Percentiles rank a stretch among this genome's conserved stretches.
phyloP scores from a whole-genome alignment of 2,888 invertebrate genomes.

The Girardia tigrina region DNA sequence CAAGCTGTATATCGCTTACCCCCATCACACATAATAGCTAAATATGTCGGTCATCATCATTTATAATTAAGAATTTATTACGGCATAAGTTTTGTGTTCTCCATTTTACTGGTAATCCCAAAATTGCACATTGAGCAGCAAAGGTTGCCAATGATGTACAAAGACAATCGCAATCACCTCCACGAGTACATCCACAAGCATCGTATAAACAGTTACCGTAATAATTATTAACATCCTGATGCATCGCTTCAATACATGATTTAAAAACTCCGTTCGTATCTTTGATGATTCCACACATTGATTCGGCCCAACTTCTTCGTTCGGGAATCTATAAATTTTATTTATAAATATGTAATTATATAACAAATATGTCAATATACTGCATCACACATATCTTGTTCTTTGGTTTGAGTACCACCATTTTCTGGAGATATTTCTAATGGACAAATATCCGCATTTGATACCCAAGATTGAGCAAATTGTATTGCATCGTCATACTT shows the following conservation, averaged over 20 bases:
- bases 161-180: conserved; percentile 74
- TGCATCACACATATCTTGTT: conserved; percentile 25
- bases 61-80: conserved; percentile 50
- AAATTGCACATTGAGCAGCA: conserved; percentile 65
- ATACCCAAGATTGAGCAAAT: conserved; percentile 26
- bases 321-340: conserved; percentile 15
- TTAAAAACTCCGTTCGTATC: conserved; percentile 32
- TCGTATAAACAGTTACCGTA: conserved; percentile 61
- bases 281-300: conserved; percentile 31
- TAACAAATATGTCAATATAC: background rate
- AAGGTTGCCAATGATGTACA: conserved; percentile 77
- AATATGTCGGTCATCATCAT: background rate
- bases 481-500: conserved; percentile 24
- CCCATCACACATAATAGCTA: too few species aligned
- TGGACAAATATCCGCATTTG: conserved; percentile 27
- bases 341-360: background rate
- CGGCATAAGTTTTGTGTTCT: conserved; percentile 67
- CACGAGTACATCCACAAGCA: conserved; percentile 73
- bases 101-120: conserved; percentile 69
- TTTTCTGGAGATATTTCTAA: background rate
- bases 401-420: background rate
- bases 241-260: conserved; percentile 35
- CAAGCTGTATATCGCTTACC: too few species aligned
- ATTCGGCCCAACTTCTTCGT: conserved; percentile 27
- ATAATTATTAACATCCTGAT: conserved; percentile 36